phyloP scores from a whole-genome alignment of 2,113 vertebrate genomes.

The Leiothrix lutea region DNA sequence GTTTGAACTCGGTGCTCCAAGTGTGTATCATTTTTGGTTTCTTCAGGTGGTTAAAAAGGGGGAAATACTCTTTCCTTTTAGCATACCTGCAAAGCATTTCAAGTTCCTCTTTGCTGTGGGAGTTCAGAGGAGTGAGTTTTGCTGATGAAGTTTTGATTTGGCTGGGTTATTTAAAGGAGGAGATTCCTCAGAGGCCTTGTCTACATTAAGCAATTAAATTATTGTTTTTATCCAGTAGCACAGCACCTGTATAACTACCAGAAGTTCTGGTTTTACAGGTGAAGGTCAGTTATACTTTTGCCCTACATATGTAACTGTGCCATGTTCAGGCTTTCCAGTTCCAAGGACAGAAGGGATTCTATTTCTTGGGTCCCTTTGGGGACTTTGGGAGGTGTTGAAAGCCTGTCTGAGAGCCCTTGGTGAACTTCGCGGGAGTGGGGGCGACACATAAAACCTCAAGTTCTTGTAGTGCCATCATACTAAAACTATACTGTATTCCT shows the following conservation, averaged over 20 bases:
- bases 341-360: background rate
- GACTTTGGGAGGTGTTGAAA: background rate
- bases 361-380: background rate
- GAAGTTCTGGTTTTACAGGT: slow-evolving; percentile 43
- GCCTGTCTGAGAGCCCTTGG: background rate
- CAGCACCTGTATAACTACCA: background rate
- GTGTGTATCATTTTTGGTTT: background rate
- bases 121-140: background rate
- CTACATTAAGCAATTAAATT: slow-evolving; percentile 50
- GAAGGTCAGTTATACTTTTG: slow-evolving; percentile 40
- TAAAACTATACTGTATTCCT: background rate
- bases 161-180: slow-evolving; percentile 30
- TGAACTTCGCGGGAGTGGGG: rapidly evolving
- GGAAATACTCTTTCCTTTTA: background rate
- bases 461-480: background rate
- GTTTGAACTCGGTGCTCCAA: rapidly evolving
- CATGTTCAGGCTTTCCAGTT: background rate
- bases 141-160: slow-evolving; percentile 3
- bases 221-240: slow-evolving; percentile 22
- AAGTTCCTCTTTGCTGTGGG: background rate
- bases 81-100: background rate
- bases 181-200: slow-evolving; percentile 25
- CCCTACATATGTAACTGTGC: slow-evolving; percentile 30
- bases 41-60: background rate
- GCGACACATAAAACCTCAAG: background rate